phyloP scores from a whole-genome alignment of 30 jellyfish, hydroid and myxozoan genomes.

The Aurelia coerulea region DNA sequence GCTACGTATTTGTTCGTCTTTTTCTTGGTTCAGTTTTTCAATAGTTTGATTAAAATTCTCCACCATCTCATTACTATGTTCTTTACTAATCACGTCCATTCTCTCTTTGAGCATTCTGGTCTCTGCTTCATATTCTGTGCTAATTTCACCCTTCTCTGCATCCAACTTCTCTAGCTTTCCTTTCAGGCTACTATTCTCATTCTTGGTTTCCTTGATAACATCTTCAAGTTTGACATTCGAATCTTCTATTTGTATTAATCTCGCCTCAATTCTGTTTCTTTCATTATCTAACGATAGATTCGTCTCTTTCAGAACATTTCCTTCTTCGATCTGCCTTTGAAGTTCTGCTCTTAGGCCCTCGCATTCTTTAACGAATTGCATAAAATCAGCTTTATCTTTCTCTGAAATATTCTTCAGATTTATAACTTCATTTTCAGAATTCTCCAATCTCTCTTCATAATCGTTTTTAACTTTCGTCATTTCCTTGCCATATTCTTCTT shows the following conservation, averaged over 20 bases:
- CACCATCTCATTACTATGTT: conserved; percentile 51
- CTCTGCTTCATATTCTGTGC: conserved; percentile 35
- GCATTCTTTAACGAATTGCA: conserved; percentile 28
- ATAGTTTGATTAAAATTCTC: conserved; percentile 46
- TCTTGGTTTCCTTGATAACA: not conserved
- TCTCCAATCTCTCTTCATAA: conserved; percentile 17
- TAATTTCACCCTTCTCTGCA: not conserved
- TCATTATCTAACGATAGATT: conserved; percentile 12
- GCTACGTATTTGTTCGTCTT: conserved; percentile 55
- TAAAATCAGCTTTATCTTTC: conserved; percentile 31
- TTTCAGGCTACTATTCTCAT: not conserved
- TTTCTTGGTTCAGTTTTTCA: conserved; percentile 46
- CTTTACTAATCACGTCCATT: conserved; percentile 28
- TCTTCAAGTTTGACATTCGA: conserved; percentile 1
- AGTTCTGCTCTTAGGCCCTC: conserved; percentile 16
- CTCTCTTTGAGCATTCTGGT: conserved; percentile 43
- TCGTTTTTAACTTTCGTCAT: not conserved
- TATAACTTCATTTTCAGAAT: conserved; percentile 19
- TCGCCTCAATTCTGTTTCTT: conserved; percentile 5
- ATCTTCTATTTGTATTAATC: not conserved
- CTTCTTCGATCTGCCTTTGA: conserved; percentile 7
- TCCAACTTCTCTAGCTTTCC: conserved; percentile 5
- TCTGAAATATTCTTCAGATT: conserved; percentile 39
- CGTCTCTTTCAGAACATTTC: not conserved
- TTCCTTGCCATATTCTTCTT: conserved; percentile 4